A percentile compares a stretch with the other conserved stretches of the same genome.
Evolutionary conservation across 2,797 vertebrate genomes (phyloP).

Genomic region (Odontamblyopus rebecca): DNA sequence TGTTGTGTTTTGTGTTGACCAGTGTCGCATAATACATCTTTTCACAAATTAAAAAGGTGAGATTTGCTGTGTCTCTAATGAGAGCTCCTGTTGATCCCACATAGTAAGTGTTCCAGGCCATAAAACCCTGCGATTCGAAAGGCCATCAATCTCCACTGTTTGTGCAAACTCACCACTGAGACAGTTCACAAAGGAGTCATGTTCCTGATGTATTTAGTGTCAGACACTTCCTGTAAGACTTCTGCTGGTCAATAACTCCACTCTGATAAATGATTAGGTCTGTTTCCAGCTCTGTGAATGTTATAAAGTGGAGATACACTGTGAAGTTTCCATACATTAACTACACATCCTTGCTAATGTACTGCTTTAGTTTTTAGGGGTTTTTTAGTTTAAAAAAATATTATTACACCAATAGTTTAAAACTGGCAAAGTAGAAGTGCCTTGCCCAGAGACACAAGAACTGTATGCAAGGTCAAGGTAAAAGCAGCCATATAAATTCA

Average conservation of each 20-base stretch:
- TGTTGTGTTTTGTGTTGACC: too few relatives aligned
- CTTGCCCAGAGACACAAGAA: not conserved
- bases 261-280: not conserved
- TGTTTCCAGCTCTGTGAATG: not conserved
- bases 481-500: not conserved
- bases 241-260: slow-evolving; percentile 3
- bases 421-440: too few relatives aligned
- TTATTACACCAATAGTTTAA: too few relatives aligned
- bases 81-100: not conserved
- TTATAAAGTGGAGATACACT: not conserved
- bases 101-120: not conserved
- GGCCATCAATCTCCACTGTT: not conserved
- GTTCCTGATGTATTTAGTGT: slow-evolving; percentile 6
- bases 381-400: too few relatives aligned
- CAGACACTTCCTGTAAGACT: not conserved
- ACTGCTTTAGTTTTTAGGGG: too few relatives aligned
- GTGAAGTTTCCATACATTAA: not conserved
- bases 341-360: not conserved
- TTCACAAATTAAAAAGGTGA: too few relatives aligned
- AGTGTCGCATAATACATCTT: too few relatives aligned
- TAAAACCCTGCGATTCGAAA: not conserved
- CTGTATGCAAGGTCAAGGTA: not conserved
- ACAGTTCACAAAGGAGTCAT: slow-evolving; percentile 2
- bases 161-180: slow-evolving; percentile 4
- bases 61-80: not conserved